A percentile compares a stretch with the other conserved stretches of the same genome.
Conservation (phyloP, 30 jellyfish, hydroid and myxozoan species). For the Hydractinia symbiolongicarpus region DNA sequence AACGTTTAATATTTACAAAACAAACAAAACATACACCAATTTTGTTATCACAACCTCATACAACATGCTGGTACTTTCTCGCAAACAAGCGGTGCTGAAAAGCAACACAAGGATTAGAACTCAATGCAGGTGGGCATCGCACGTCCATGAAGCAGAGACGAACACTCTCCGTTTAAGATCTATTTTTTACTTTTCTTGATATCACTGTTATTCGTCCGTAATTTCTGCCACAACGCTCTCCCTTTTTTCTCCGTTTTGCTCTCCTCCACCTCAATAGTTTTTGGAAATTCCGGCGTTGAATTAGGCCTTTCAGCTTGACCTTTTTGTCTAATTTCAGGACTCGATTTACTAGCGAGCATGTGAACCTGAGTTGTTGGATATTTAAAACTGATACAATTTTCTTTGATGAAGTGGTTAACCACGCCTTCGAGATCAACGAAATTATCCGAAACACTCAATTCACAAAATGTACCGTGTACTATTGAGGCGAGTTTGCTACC, state of each 20-base stretch:
- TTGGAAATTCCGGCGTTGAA: slow-evolving; percentile 18
- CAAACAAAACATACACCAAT: too few relatives aligned
- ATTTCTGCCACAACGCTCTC: slow-evolving; percentile 27
- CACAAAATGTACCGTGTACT: slow-evolving; percentile 30
- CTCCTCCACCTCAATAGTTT: slow-evolving; percentile 18
- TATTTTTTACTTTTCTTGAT: slow-evolving; percentile 1
- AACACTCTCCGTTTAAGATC: background rate
- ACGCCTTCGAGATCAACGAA: slow-evolving; percentile 14
- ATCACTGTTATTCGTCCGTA: slow-evolving; percentile 10
- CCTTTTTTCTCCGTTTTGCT: slow-evolving; percentile 23
- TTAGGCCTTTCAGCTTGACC: background rate
- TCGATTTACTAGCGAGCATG: slow-evolving; percentile 21
- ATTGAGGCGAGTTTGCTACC: slow-evolving; percentile 22
- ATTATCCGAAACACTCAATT: slow-evolving; percentile 24
- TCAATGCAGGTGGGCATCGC: too few relatives aligned
- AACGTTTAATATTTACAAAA: too few relatives aligned
- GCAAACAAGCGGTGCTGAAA: too few relatives aligned
- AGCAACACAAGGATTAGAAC: too few relatives aligned
- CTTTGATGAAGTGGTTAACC: slow-evolving; percentile 21
- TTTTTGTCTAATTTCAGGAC: slow-evolving; percentile 24
- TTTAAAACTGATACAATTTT: background rate
- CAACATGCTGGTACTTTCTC: too few relatives aligned
- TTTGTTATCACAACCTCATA: too few relatives aligned
- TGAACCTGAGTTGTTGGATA: slow-evolving; percentile 14
- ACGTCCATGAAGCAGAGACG: too few relatives aligned